A percentile compares a stretch with the other conserved stretches of the same genome.
Evolutionary conservation across 2,113 vertebrate species (phyloP).

Genomic region (Pseudorasbora parva): DNA sequence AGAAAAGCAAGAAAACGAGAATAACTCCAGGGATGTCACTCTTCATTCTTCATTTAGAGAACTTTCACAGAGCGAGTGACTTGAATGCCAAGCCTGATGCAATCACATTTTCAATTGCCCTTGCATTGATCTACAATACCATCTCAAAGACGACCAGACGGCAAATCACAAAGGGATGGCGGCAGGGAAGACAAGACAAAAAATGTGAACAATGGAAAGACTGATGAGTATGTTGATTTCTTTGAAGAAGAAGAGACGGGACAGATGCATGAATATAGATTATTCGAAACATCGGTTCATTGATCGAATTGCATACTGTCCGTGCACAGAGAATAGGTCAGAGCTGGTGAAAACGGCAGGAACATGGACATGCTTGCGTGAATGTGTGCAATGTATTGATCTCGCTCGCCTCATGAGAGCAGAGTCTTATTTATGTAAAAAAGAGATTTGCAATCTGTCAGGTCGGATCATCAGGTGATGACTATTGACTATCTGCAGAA

Average conservation of each 20-base stretch:
- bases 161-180: constrained; percentile 62
- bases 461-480: constrained; percentile 61
- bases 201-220: constrained; percentile 3
- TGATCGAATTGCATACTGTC: not conserved
- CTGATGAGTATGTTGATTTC: constrained; percentile 12
- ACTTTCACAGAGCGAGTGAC: not conserved
- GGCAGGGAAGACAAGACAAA: constrained; percentile 18
- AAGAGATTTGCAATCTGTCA: constrained; percentile 70
- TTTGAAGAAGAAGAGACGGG: not conserved
- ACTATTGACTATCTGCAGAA: constrained; percentile 39
- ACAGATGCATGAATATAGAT: constrained; percentile 30
- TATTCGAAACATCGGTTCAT: constrained; percentile 16
- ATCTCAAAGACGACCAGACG: constrained; percentile 30
- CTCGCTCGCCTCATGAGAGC: constrained; percentile 49
- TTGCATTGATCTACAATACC: constrained; percentile 33
- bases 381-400: constrained; percentile 58
- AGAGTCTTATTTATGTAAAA: constrained; percentile 68
- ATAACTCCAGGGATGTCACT: not conserved
- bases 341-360: not conserved
- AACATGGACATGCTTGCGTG: constrained; percentile 1
- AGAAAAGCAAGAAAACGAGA: not conserved
- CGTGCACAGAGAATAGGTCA: not conserved
- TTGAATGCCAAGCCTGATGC: not conserved
- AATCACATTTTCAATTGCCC: constrained; percentile 50
- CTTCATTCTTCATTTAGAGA: constrained; percentile 12